These are phyloP conservation scores for Harpegnathos saltator DNA, from an alignment of 1,140 invertebrate genomes.

Conservation along the genomic window DNA sequence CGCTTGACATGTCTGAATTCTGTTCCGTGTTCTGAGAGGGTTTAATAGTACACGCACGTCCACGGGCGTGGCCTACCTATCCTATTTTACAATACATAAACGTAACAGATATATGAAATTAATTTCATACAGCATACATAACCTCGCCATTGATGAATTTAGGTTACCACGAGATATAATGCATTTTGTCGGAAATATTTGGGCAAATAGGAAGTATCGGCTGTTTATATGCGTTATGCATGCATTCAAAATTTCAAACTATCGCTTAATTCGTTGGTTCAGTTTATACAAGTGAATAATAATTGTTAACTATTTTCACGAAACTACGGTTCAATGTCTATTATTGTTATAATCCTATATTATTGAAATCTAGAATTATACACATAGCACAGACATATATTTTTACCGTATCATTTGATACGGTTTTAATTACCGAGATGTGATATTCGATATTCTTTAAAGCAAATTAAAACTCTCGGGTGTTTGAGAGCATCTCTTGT, in stretches of 20 bases:
- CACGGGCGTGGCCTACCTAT: background rate
- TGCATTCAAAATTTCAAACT: background rate
- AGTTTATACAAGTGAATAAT: background rate
- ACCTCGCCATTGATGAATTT: background rate
- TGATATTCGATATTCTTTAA: background rate
- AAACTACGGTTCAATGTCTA: background rate
- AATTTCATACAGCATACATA: background rate
- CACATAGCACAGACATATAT: background rate
- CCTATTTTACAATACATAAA: background rate
- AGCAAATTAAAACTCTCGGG: background rate
- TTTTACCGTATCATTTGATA: background rate
- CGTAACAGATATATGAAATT: background rate
- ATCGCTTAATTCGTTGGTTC: too few relatives aligned
- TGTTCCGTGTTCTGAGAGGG: background rate
- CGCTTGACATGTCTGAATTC: slow-evolving; percentile 2
- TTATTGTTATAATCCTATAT: background rate
- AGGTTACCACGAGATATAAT: slow-evolving; percentile 1
- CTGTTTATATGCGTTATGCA: background rate
- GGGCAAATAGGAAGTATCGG: background rate
- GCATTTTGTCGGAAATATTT: background rate
- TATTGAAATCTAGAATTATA: background rate
- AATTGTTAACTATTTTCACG: background rate
- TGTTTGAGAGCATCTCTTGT: background rate
- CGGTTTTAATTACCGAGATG: background rate
- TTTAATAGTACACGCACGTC: background rate